Conservation (phyloP, 2,113 vertebrate species). For the Agapornis roseicollis region DNA sequence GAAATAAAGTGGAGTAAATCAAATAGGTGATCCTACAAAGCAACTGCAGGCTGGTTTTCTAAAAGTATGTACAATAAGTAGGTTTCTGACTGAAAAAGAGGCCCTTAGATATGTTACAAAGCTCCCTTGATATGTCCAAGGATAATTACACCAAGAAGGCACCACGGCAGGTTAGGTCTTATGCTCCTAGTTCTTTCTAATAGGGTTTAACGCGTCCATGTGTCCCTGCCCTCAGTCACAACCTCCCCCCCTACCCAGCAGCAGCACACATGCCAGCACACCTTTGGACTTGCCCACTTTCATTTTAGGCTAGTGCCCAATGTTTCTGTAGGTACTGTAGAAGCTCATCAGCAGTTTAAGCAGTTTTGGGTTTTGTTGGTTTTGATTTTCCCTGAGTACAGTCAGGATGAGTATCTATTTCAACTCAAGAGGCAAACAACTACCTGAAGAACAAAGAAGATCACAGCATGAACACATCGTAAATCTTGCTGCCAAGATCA, state of each 20-base stretch:
- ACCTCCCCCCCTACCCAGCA: too few species aligned
- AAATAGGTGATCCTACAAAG: background rate
- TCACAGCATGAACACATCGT: background rate
- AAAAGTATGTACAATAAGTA: background rate
- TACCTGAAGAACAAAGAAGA: background rate
- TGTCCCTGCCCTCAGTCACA: background rate
- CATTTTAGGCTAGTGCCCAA: background rate
- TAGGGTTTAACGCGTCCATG: background rate
- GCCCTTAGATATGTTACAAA: background rate
- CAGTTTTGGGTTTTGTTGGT: background rate
- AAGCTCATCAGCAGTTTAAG: background rate
- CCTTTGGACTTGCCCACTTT: background rate
- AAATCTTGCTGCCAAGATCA: background rate
- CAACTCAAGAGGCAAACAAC: background rate
- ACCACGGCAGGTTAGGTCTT: background rate
- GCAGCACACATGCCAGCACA: accelerated
- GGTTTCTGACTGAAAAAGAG: background rate
- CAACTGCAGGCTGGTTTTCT: background rate
- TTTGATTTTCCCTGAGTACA: accelerated
- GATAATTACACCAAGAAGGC: background rate
- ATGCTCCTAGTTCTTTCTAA: background rate
- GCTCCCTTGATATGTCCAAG: background rate
- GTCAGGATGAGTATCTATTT: background rate
- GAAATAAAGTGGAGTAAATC: background rate
- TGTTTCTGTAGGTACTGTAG: background rate